These are phyloP conservation scores for Battus philenor DNA, from an alignment of 1,140 invertebrate genomes.

Conservation along the genomic window DNA sequence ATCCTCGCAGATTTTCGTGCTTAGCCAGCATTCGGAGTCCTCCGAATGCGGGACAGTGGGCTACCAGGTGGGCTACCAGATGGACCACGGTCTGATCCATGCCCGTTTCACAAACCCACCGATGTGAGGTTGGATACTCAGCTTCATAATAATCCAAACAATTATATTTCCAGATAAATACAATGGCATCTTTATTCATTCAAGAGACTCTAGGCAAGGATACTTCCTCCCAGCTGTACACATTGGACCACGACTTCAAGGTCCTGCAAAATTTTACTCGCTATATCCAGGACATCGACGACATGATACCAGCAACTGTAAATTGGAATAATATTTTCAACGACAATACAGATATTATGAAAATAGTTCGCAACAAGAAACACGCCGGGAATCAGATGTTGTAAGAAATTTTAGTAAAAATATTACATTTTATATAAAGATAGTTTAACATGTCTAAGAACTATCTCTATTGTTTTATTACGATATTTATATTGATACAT, in stretches of 20 bases:
- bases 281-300: conserved; percentile 27
- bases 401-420: conserved; percentile 36
- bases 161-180: conserved; percentile 53
- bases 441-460: too few species aligned
- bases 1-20: too few species aligned
- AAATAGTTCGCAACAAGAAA: conserved; percentile 35
- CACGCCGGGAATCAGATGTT: conserved; percentile 54
- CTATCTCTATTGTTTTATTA: too few species aligned
- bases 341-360: conserved; percentile 46
- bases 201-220: conserved; percentile 60
- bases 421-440: too few species aligned
- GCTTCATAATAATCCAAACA: background rate
- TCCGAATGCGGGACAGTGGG: too few species aligned
- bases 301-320: conserved; percentile 21
- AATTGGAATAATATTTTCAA: conserved; percentile 53
- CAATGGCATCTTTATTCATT: conserved; percentile 59
- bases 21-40: too few species aligned
- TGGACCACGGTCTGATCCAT: too few species aligned
- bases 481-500: too few species aligned
- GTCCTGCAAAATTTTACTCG: conserved; percentile 49
- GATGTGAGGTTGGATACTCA: too few species aligned
- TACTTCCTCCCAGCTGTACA: conserved; percentile 43
- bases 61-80: too few species aligned
- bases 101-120: background rate
- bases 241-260: conserved; percentile 49